Base-by-base conservation (phyloP, 92 coral and sea anemone genomes). In the Porites divaricata region DNA sequence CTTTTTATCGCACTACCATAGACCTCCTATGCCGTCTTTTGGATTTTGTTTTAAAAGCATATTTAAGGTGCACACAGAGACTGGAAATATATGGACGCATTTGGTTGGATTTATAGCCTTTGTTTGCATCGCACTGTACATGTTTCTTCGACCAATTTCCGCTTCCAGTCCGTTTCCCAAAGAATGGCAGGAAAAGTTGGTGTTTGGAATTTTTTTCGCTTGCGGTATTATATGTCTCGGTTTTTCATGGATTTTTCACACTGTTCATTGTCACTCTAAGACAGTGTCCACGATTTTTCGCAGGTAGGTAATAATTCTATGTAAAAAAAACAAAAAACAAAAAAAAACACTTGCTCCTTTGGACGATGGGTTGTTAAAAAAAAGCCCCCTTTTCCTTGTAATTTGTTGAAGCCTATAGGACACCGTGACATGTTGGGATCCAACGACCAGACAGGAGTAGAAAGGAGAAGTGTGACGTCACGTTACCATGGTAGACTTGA, bases 61-160 rank as follows among this genome's bases (percentile, higher is more conserved):
- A 10, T 96, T 96, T 78, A 94, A 86, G 67, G 71, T 96, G 3
- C 99, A 96, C 69, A 92, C 95, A 59, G 99, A 96, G 71, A 96
- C 99, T 13, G 99, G 99, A 14, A 96, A 96, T 48, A 96, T 96
- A 67, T 96, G 99, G 99, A 96, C 98, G 11, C 99, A 96, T 83
- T 86, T 96, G 59, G 72, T 96, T 25, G 98, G 98, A 9, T 96
- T 95, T 67, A 26, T 96, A 35, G 91, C 93, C 11, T 96, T 96
- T 84, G 90, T 92, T 72, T 87, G 93, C 52, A 88, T 90, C 14
- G 78, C 95, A 20, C 61, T 91, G 80, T 96, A 94, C 79, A 81
- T 96, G 52, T 95, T 90, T 83, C 51, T 94, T 23, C 82, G 95
- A 26, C 99, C 99, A 4, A 41, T 95, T 20, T 64, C 96, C 12